Evolutionary conservation across 2,888 invertebrate species (phyloP), one percentile per base, ranked within the genome.

Genomic region (Agriopis aurantiaria): DNA sequence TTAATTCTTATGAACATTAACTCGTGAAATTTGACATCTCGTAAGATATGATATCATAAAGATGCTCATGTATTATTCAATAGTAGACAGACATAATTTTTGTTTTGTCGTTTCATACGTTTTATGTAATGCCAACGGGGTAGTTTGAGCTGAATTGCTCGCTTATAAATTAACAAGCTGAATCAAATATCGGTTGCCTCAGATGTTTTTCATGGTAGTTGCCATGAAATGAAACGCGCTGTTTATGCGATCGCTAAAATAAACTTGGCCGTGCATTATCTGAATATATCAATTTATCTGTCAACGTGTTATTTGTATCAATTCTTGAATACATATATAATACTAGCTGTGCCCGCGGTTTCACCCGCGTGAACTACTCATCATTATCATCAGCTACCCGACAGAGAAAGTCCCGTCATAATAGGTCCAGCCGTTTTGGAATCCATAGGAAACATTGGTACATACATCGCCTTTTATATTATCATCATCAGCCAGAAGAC

Each of bases 1-100:
- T n/a, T n/a, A 23, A 23, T 23, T 23, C 17, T 68, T 60, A 68
- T 63, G 68, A 74, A 69, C 68, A 71, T 77, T 68, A 72, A 67
- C 59, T 69, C 72, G 67, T 73, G 70, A 76, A 72, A 69, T 72
- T 62, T 62, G 68, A 73, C 68, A 60, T 73, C 62, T 59, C 66
- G 40, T 49, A 70, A 70, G 60, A 67, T 70, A 66, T 70, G 65
- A 63, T 55, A 60, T 67, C 61, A 58, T 69, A 65, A 65, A 62
- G 65, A 61, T 61, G 48, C 69, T 65, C 65, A 65, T 65, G 65
- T 60, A 65, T 69, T 53, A 65, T 69, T 65, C 62, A 69, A 62
- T 48, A 14, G 23, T 52, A 62, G 52, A 46, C 64, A 65, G n/a
- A n/a, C n/a, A n/a, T n/a, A n/a, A n/a, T n/a, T n/a, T n/a, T n/a